These are phyloP conservation scores for Nomada flava DNA, from an alignment of 2,888 invertebrate species.

Conservation along the genomic window DNA sequence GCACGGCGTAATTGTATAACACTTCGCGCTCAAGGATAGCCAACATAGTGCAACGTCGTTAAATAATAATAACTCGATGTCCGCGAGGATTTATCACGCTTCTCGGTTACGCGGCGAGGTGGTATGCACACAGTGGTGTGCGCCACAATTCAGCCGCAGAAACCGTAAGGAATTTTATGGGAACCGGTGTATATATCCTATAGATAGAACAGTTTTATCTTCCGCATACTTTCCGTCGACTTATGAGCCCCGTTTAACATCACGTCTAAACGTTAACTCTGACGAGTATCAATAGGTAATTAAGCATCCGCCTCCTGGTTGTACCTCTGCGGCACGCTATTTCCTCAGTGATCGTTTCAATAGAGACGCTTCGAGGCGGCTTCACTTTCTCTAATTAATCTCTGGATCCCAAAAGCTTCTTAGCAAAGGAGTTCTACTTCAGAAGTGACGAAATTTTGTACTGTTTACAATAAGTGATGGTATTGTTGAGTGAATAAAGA, in stretches of 20 bases:
- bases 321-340: not conserved
- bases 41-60: slow-evolving; percentile 36
- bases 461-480: too few species aligned
- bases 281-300: not conserved
- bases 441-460: too few species aligned
- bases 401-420: not conserved
- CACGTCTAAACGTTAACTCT: not conserved
- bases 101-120: slow-evolving; percentile 58
- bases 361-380: not conserved
- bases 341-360: not conserved
- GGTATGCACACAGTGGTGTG: slow-evolving; percentile 43
- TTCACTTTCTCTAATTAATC: slow-evolving; percentile 45
- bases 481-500: too few species aligned
- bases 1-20: too few species aligned
- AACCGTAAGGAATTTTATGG: slow-evolving; percentile 79
- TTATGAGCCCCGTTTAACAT: slow-evolving; percentile 21
- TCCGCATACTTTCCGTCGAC: slow-evolving; percentile 61
- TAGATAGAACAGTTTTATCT: slow-evolving; percentile 50
- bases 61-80: slow-evolving; percentile 52
- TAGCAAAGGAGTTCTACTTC: not conserved
- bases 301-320: too few species aligned
- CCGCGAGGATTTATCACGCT: slow-evolving; percentile 55
- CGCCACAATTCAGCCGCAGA: slow-evolving; percentile 74
- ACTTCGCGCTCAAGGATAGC: too few species aligned
- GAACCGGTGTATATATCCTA: slow-evolving; percentile 69